These are phyloP conservation scores for Cheilosia scutellata DNA, from an alignment of 2,888 invertebrate species.

Conservation along the genomic window DNA sequence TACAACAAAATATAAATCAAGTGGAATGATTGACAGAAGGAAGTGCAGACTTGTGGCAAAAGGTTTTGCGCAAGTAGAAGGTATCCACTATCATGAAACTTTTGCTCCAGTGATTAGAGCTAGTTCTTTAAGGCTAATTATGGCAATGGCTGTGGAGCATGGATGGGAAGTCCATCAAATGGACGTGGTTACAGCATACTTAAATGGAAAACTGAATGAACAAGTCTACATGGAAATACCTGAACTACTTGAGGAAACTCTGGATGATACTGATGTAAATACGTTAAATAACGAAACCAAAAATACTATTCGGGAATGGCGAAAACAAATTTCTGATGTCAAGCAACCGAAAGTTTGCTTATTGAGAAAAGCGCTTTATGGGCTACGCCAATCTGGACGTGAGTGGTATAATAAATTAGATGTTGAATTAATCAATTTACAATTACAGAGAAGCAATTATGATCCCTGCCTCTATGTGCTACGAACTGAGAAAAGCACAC, in stretches of 20 bases:
- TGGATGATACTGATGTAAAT: slow-evolving; percentile 5
- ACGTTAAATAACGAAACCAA: slow-evolving; percentile 6
- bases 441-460: slow-evolving; percentile 17
- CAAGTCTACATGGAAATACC: background rate
- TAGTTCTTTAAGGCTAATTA: slow-evolving; percentile 34
- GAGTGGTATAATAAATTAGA: slow-evolving; percentile 43
- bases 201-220: slow-evolving; percentile 13
- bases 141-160: slow-evolving; percentile 44
- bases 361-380: slow-evolving; percentile 39
- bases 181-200: slow-evolving; percentile 39
- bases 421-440: slow-evolving; percentile 14
- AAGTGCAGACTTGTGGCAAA: slow-evolving; percentile 73
- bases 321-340: background rate
- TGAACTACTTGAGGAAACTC: background rate
- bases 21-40: slow-evolving; percentile 30
- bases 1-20: slow-evolving; percentile 26
- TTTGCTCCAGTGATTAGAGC: slow-evolving; percentile 63
- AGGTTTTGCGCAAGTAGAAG: slow-evolving; percentile 67
- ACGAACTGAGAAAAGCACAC: slow-evolving; percentile 14
- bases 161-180: slow-evolving; percentile 45
- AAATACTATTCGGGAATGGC: slow-evolving; percentile 12
- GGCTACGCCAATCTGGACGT: slow-evolving; percentile 25
- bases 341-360: slow-evolving; percentile 27
- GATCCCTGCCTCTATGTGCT: slow-evolving; percentile 39
- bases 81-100: slow-evolving; percentile 59